These are phyloP conservation scores for Drosophila orosa DNA, from an alignment of 1,140 invertebrate species.

Conservation along the genomic window DNA sequence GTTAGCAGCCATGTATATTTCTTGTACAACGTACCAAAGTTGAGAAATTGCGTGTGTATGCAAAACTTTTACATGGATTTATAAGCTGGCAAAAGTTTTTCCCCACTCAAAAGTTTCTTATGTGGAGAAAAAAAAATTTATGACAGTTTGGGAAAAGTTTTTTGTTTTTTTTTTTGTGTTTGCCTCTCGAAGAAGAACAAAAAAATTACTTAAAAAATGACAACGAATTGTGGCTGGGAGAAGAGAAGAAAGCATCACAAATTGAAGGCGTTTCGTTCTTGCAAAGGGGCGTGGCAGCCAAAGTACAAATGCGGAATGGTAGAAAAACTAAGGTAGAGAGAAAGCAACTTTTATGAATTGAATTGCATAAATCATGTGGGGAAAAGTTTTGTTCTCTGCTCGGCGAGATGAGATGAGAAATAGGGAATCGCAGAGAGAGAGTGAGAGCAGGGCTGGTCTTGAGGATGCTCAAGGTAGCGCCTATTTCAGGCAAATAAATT, in stretches of 20 bases:
- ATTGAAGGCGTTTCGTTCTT: slow-evolving; percentile 41
- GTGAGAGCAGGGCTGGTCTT: background rate
- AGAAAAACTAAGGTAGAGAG: slow-evolving; percentile 28
- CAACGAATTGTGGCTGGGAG: slow-evolving; percentile 12
- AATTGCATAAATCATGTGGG: slow-evolving; percentile 82
- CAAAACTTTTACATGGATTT: slow-evolving; percentile 78
- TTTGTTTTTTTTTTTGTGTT: slow-evolving; percentile 34
- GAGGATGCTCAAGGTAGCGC: slow-evolving; percentile 24
- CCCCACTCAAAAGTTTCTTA: slow-evolving; percentile 52
- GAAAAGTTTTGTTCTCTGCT: slow-evolving; percentile 51
- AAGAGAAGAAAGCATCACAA: slow-evolving; percentile 38
- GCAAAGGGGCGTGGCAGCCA: slow-evolving; percentile 20
- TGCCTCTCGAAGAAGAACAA: slow-evolving; percentile 10
- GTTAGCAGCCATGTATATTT: slow-evolving; percentile 27
- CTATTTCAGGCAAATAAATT: slow-evolving; percentile 43
- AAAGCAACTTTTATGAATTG: slow-evolving; percentile 78
- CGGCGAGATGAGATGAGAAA: background rate
- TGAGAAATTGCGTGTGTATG: slow-evolving; percentile 72
- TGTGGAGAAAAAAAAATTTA: slow-evolving; percentile 66
- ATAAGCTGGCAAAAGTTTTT: slow-evolving; percentile 69
- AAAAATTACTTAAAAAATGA: slow-evolving; percentile 50
- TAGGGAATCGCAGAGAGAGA: background rate
- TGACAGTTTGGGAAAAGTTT: slow-evolving; percentile 82
- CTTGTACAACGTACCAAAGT: slow-evolving; percentile 32
- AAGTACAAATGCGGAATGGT: slow-evolving; percentile 43